Conservation (phyloP, 2,888 invertebrate genomes). For the Nemotelus pantherinus region DNA sequence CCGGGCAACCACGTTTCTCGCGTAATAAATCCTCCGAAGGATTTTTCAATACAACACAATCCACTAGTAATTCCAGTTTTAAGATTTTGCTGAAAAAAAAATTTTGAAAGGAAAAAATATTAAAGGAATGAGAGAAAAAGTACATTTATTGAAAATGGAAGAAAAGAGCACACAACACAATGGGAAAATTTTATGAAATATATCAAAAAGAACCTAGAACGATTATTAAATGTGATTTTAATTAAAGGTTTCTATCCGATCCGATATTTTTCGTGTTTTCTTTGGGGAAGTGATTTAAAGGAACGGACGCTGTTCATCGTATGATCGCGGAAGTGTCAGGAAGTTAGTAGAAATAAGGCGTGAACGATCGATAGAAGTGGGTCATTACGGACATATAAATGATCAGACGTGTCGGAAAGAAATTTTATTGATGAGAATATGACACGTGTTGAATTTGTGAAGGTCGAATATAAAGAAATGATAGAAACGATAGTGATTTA, state of each 20-base stretch:
- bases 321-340: too few species aligned
- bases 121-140: neutral
- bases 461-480: too few species aligned
- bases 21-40: conserved; percentile 83
- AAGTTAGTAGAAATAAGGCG: too few species aligned
- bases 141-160: neutral
- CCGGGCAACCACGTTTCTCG: conserved; percentile 92
- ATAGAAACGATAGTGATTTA: too few species aligned
- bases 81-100: conserved; percentile 80
- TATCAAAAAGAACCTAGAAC: neutral
- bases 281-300: too few species aligned
- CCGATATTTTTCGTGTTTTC: too few species aligned
- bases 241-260: neutral
- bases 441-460: too few species aligned
- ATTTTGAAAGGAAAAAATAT: conserved; percentile 24
- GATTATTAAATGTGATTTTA: conserved; percentile 34
- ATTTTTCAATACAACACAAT: conserved; percentile 86
- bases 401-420: too few species aligned
- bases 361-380: too few species aligned
- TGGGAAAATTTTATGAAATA: neutral
- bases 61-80: conserved; percentile 88
- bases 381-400: too few species aligned
- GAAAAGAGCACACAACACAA: neutral
- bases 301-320: too few species aligned
- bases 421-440: too few species aligned